phyloP scores from a whole-genome alignment of 2,113 vertebrate species.

The Callipepla californica region DNA sequence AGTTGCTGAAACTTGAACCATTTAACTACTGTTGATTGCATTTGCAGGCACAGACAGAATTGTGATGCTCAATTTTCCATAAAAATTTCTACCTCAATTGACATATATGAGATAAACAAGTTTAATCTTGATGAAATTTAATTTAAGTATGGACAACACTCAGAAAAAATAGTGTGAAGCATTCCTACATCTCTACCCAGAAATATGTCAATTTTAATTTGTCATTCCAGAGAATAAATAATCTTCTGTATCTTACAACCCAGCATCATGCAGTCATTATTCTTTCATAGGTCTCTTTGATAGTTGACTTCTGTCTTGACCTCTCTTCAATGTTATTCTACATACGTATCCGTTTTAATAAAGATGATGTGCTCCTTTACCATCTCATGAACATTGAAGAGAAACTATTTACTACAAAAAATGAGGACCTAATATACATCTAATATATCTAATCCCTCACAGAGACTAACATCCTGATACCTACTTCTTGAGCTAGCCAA shows the following conservation, averaged over 20 bases:
- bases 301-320: not conserved
- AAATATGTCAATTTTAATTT: not conserved
- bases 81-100: slow-evolving; percentile 75
- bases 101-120: slow-evolving; percentile 68
- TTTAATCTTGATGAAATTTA: slow-evolving; percentile 76
- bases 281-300: not conserved
- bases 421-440: not conserved
- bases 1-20: slow-evolving; percentile 62
- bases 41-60: slow-evolving; percentile 66
- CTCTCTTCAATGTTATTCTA: not conserved
- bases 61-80: slow-evolving; percentile 63
- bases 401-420: not conserved
- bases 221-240: not conserved
- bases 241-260: not conserved
- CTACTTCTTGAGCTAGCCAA: not conserved
- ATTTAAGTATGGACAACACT: slow-evolving; percentile 74
- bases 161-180: slow-evolving; percentile 31
- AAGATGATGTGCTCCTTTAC: not conserved
- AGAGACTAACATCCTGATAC: not conserved
- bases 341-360: not conserved
- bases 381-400: not conserved
- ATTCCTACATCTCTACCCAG: not conserved
- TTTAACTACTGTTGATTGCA: slow-evolving; percentile 61
- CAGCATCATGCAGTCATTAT: not conserved
- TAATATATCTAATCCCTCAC: not conserved